Evolutionary conservation across 2,888 invertebrate genomes (phyloP), one percentile per base, ranked within the genome.

Genomic region (Creontiades dilutus): DNA sequence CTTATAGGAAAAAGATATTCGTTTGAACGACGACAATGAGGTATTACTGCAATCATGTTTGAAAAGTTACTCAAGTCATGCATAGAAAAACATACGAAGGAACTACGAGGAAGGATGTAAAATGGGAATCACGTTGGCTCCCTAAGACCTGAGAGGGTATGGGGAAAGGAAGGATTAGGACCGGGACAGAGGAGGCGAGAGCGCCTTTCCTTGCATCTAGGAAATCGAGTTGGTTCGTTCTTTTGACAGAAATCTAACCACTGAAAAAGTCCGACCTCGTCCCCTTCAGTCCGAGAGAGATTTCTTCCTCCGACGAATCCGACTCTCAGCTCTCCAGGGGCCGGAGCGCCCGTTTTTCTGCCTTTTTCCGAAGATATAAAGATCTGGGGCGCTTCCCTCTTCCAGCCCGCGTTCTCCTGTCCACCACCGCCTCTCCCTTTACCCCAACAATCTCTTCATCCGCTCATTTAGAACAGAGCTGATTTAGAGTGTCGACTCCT

Each of bases 221-320:
- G 81, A 81, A 81, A 81, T 81, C 81, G 81, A 81, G 81, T 81
- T 81, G 81, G 81, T 81, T 46, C 80, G 27, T 80, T 80, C 81
- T 81, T 81, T 81, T 81, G 81, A 81, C 48, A 47, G 81, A 48
- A 81, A 48, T 81, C 81, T 81, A 81, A 81, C 81, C 81, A 48
- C 48, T 81, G 81, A 81, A 81, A 81, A 81, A 81, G 81, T 81
- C 80, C 80, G 14, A 16, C 28, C 47, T 76, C 81, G 13, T 81
- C 81, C 46, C 19, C 23, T 46, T n/a, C 16, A 61, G 61, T 19
- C 61, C 19, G 61, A 19, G n/a, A 61, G 61, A 61, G 61, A 16
- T 52, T 61, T 61, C 61, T n/a, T n/a, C 19, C 61, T n/a, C 61
- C 16, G 19, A 9, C 14, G 61, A 61, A 61, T 61, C 61, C 61